These are phyloP conservation scores for Charaxes varanes DNA, from an alignment of 1,140 invertebrate species.

Conservation along the genomic window DNA sequence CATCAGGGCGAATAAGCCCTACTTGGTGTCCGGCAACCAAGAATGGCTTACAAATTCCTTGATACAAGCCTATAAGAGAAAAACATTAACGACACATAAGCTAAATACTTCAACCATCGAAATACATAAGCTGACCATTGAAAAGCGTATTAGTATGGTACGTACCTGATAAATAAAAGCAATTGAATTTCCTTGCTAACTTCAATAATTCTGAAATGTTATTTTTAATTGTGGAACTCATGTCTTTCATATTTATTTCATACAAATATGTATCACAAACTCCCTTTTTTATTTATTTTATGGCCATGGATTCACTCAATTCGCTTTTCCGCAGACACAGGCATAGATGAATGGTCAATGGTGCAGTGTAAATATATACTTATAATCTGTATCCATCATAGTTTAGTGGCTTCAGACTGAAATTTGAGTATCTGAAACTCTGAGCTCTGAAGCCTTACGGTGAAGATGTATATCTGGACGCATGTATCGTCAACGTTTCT, in stretches of 20 bases:
- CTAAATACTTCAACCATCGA: conserved; percentile 47
- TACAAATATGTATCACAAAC: conserved; percentile 18
- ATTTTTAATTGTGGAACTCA: conserved; percentile 53
- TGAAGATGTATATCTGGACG: too few relatives aligned
- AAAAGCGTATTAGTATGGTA: too few relatives aligned
- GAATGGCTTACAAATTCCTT: conserved; percentile 88
- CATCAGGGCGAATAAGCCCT: conserved; percentile 87
- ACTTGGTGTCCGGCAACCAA: conserved; percentile 91
- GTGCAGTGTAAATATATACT: neutral
- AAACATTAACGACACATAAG: conserved; percentile 21
- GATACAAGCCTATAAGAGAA: conserved; percentile 77
- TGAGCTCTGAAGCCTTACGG: too few relatives aligned
- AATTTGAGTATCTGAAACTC: too few relatives aligned
- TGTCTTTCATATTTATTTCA: conserved; percentile 60
- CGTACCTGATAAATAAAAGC: conserved; percentile 89
- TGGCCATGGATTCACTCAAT: too few relatives aligned
- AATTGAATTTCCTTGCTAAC: conserved; percentile 88
- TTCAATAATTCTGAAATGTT: conserved; percentile 76
- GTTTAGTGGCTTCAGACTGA: too few relatives aligned
- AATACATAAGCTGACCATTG: too few relatives aligned
- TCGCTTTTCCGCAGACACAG: too few relatives aligned
- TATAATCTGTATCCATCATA: neutral
- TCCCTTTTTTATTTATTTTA: too few relatives aligned
- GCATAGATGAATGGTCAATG: too few relatives aligned
- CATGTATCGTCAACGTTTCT: too few relatives aligned